Evolutionary conservation across 2,888 invertebrate species (phyloP), one percentile per base, ranked within the genome.

Genomic region (Drosophila kuntzei): DNA sequence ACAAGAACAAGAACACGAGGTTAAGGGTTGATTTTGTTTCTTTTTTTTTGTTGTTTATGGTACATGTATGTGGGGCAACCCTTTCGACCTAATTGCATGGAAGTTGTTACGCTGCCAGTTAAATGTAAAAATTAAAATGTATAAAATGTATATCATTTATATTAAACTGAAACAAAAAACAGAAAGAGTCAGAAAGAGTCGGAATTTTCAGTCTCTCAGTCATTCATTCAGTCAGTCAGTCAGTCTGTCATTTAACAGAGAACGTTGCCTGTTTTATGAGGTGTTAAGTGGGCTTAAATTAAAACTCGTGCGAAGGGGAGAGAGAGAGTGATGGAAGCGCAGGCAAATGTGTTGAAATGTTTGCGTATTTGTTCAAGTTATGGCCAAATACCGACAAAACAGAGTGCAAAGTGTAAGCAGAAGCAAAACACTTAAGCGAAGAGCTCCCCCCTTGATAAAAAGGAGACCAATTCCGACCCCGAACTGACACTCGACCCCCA

Each of bases 241-340:
- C 67, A 67, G 36, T 54, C 68, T 65, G 25, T 51, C 59, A 82
- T 63, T 85, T 80, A 74, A 16, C 70, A 51, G 59, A 53, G 66
- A 85, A 87, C 67, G 89, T 65, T 61, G 82, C 63, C 81, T 79
- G 89, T 81, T 84, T 84, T 84, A 84, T 89, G 85, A 84, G 81
- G 90, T 89, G 90, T 84, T 89, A 89, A 89, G 90, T 89, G 90
- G 81, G 90, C 77, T 87, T 82, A 87, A 89, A 89, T 89, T 89
- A 89, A 89, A 89, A 87, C 67, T 84, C 78, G 65, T 61, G 46
- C 41, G 12, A 46, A 7, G 27, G 0, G 12, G n/a, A 18, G 8
- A 14, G 22, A 16, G 20, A 37, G 25, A 11, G 5, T 12, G 37
- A 11, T 14, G 18, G 36, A 8, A 47, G 51, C 49, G 44, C 22